phyloP scores from a whole-genome alignment of 1,140 invertebrate species.

The Drosophila miranda region DNA sequence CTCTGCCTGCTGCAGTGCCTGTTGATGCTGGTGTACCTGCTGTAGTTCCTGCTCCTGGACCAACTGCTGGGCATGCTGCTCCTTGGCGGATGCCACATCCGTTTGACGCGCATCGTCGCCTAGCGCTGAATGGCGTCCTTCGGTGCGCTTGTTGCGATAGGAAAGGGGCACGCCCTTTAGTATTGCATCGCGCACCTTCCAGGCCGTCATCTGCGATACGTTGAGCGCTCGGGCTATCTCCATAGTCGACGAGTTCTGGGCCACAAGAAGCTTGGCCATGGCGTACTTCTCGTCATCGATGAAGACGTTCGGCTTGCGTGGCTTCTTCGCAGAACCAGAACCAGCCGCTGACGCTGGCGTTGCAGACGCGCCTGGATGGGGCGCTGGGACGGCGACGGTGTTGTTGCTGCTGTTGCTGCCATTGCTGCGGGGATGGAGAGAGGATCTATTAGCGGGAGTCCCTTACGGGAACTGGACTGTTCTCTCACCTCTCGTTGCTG shows the following conservation, averaged over 20 bases:
- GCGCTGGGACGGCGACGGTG: constrained; percentile 22
- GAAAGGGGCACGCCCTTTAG: constrained; percentile 77
- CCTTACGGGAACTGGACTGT: neutral
- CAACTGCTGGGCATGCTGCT: constrained; percentile 42
- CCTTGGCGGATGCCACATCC: constrained; percentile 32
- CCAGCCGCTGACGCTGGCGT: constrained; percentile 11
- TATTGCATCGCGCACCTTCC: constrained; percentile 80
- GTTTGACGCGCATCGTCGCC: constrained; percentile 21
- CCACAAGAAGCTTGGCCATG: constrained; percentile 78
- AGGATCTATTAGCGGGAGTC: neutral
- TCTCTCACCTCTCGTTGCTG: constrained; percentile 65
- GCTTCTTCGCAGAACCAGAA: constrained; percentile 59
- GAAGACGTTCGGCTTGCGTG: constrained; percentile 80
- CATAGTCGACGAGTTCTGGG: constrained; percentile 78
- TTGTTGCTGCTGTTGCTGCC: constrained; percentile 60
- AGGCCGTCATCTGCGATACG: constrained; percentile 81
- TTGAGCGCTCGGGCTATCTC: constrained; percentile 76
- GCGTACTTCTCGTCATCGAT: constrained; percentile 80
- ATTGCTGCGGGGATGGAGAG: constrained; percentile 30
- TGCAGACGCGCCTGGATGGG: constrained; percentile 11
- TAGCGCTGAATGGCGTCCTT: constrained; percentile 30
- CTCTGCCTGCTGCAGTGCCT: constrained; percentile 50
- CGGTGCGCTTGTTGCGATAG: constrained; percentile 74
- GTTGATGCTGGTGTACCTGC: constrained; percentile 47
- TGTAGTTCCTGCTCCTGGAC: constrained; percentile 45